Evolutionary conservation across 2,113 vertebrate genomes (phyloP).

Genomic region (Anguilla rostrata): DNA sequence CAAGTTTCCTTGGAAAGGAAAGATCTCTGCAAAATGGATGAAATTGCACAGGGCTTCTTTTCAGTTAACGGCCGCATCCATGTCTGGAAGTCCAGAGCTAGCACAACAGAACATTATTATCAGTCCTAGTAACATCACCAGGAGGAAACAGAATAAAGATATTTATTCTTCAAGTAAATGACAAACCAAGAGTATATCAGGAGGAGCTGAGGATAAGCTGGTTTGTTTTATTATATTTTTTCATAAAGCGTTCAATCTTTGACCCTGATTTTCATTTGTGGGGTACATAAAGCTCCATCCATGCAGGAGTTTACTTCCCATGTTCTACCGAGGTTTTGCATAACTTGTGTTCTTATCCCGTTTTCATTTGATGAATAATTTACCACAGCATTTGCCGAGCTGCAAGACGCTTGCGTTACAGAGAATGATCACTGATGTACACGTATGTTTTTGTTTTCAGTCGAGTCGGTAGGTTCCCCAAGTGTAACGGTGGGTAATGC

Average conservation of each 20-base stretch:
- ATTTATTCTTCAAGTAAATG: neutral
- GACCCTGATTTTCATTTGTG: neutral
- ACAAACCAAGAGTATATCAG: neutral
- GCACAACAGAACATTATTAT: too few relatives aligned
- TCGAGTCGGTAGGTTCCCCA: neutral
- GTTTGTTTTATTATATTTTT: neutral
- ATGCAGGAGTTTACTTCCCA: neutral
- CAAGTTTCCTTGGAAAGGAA: neutral
- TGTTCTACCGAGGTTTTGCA: constrained; percentile 2
- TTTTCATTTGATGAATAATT: constrained; percentile 27
- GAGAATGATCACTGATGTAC: neutral
- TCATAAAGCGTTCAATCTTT: neutral
- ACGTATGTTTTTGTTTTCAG: neutral
- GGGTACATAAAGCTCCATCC: constrained; percentile 9
- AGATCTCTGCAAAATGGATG: neutral
- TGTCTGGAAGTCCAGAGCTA: too few relatives aligned
- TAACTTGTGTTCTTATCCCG: neutral
- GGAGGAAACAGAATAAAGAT: neutral
- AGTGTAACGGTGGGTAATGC: neutral
- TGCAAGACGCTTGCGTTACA: neutral
- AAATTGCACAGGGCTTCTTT: neutral
- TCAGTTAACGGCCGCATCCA: neutral
- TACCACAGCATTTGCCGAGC: constrained; percentile 19
- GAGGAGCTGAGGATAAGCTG: neutral
- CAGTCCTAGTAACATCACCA: too few relatives aligned